Percentiles rank a stretch among this genome's conserved stretches.
Evolutionary conservation across 2,888 invertebrate species (phyloP).

Genomic region (Netelia inedita): DNA sequence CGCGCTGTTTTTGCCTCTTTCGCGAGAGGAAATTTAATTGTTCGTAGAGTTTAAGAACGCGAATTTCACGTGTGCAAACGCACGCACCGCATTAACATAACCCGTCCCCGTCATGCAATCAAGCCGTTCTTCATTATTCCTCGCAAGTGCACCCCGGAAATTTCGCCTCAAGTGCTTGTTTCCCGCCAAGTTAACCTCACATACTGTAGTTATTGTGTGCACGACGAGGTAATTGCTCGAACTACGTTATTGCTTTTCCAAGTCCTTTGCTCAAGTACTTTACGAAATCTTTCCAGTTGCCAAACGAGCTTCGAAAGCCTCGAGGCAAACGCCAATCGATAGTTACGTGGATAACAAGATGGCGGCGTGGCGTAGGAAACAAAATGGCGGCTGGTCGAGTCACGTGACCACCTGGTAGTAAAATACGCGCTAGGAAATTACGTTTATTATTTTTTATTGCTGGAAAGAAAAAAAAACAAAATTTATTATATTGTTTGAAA

Average conservation of each 20-base stretch:
- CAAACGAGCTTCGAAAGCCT: not conserved
- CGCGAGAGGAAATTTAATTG: not conserved
- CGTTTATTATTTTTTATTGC: not conserved
- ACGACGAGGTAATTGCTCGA: not conserved
- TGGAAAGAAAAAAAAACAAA: not conserved
- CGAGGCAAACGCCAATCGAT: not conserved
- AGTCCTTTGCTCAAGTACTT: conserved; percentile 8
- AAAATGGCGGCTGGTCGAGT: not conserved
- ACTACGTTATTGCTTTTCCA: not conserved
- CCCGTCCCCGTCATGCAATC: conserved; percentile 75
- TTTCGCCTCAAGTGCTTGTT: conserved; percentile 56
- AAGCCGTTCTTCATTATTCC: conserved; percentile 74
- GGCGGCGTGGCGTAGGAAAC: not conserved
- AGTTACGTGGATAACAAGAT: not conserved
- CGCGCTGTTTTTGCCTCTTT: not conserved
- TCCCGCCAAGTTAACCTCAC: conserved; percentile 28
- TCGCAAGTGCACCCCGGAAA: conserved; percentile 50
- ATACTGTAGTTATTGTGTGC: not conserved
- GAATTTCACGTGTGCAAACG: conserved; percentile 61
- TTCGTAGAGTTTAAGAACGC: conserved; percentile 29
- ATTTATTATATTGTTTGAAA: no score
- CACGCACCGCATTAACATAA: conserved; percentile 76
- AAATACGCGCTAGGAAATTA: no score
- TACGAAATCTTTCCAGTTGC: not conserved
- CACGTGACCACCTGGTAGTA: not conserved